Evolutionary conservation across 2,113 vertebrate species (phyloP).

Genomic region (Pedionomus torquatus): DNA sequence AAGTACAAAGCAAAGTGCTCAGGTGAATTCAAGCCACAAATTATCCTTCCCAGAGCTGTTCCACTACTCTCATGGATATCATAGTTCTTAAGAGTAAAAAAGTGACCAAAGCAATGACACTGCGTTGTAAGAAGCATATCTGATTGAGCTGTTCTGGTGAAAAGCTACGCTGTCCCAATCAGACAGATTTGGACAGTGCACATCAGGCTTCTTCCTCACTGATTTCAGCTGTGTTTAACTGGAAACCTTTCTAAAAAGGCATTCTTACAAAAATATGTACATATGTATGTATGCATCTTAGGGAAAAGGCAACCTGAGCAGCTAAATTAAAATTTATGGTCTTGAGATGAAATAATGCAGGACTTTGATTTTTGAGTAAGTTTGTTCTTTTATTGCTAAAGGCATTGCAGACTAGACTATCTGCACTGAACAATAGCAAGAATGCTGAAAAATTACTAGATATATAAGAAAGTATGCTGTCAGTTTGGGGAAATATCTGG

Average conservation of each 20-base stretch:
- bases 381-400: neutral
- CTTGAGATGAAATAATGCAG: neutral
- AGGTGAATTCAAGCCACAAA: neutral
- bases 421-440: neutral
- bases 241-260: neutral
- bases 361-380: neutral
- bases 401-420: accelerated
- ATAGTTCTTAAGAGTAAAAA: neutral
- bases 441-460: neutral
- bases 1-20: neutral
- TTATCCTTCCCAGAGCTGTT: neutral
- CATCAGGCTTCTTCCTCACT: neutral
- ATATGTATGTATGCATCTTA: accelerated
- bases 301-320: neutral
- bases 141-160: neutral
- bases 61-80: neutral
- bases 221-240: neutral
- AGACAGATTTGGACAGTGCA: neutral
- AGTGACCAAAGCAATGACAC: neutral
- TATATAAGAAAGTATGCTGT: neutral
- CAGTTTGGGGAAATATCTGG: neutral
- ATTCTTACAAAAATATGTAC: accelerated
- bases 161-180: neutral
- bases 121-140: neutral
- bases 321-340: neutral